These are phyloP conservation scores for Drosophila vallismaia DNA, from an alignment of 2,888 invertebrate genomes.

Conservation along the genomic window DNA sequence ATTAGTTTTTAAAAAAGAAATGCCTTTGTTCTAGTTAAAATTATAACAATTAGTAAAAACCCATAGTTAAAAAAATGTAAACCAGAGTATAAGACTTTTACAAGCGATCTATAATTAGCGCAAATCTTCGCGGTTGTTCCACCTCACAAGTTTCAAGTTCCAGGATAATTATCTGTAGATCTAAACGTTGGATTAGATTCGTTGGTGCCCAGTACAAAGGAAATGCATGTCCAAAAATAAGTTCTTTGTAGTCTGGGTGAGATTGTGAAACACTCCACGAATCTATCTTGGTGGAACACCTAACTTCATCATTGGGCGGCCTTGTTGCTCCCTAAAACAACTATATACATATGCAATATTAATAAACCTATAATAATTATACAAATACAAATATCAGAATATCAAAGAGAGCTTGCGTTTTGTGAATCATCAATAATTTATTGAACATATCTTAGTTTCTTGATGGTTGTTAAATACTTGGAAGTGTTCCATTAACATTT, in stretches of 20 bases:
- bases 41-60: slow-evolving; percentile 38
- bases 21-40: slow-evolving; percentile 41
- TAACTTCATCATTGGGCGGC: slow-evolving; percentile 23
- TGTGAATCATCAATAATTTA: slow-evolving; percentile 69
- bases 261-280: slow-evolving; percentile 3
- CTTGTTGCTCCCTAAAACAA: slow-evolving; percentile 31
- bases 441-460: slow-evolving; percentile 66
- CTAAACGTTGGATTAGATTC: slow-evolving; percentile 10
- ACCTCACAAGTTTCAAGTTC: slow-evolving; percentile 1
- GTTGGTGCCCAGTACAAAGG: slow-evolving; percentile 13
- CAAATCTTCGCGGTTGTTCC: slow-evolving; percentile 3
- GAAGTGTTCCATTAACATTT: slow-evolving; percentile 55
- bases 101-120: slow-evolving; percentile 32
- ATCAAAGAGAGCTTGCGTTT: slow-evolving; percentile 1
- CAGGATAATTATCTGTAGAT: not conserved
- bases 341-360: slow-evolving; percentile 46
- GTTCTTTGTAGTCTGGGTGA: slow-evolving; percentile 18
- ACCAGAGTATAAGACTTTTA: slow-evolving; percentile 48
- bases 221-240: slow-evolving; percentile 11
- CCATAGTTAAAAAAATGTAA: slow-evolving; percentile 31
- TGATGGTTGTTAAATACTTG: slow-evolving; percentile 64
- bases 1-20: slow-evolving; percentile 2
- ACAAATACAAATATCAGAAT: slow-evolving; percentile 29
- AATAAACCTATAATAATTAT: slow-evolving; percentile 28
- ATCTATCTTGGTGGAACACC: slow-evolving; percentile 10